Conservation (phyloP, 2,113 vertebrate genomes). For the Microcebus griseorufus region DNA sequence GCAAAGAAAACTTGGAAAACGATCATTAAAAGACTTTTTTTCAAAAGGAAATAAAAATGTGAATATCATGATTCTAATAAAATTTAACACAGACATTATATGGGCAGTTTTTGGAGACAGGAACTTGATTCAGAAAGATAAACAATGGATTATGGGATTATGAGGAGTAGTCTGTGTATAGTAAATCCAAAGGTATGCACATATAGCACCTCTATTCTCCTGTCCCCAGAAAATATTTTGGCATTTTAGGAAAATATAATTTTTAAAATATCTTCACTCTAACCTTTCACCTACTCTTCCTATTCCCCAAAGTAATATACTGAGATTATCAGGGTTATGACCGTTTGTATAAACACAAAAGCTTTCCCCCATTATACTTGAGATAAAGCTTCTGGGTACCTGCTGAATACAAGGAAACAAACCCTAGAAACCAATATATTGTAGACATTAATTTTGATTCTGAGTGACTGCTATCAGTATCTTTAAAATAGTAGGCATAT, state of each 20-base stretch:
- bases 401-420: neutral
- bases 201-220: neutral
- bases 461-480: neutral
- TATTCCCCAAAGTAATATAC: neutral
- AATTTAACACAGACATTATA: neutral
- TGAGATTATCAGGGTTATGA: neutral
- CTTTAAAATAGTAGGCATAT: neutral
- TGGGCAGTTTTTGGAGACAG: neutral
- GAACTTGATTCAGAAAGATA: neutral
- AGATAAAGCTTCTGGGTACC: neutral
- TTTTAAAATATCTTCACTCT: conserved; percentile 16
- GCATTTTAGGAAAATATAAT: neutral
- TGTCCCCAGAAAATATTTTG: neutral
- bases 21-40: neutral
- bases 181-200: neutral
- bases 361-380: neutral
- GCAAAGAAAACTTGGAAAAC: conserved; percentile 1
- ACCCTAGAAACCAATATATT: neutral
- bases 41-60: conserved; percentile 26
- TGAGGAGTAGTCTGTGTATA: neutral
- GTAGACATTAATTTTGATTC: neutral
- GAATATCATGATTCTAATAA: conserved; percentile 15
- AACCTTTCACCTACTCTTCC: neutral
- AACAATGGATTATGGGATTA: neutral
- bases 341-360: neutral